Base-by-base conservation (phyloP, 2,113 vertebrate species). In the Tragelaphus buxtoni region DNA sequence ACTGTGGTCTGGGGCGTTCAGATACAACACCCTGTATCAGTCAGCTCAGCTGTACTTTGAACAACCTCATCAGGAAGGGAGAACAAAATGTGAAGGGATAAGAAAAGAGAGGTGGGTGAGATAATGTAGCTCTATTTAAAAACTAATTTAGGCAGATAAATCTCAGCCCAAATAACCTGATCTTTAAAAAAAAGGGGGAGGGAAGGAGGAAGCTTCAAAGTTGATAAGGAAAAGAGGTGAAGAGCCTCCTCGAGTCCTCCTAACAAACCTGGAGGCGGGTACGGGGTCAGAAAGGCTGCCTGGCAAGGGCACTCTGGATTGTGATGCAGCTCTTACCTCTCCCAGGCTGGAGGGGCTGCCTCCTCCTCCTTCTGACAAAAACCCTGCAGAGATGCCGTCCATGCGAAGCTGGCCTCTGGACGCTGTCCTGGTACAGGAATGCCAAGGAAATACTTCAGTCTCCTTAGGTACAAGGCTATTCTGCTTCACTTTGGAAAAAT, bases 11-110 rank as follows among this genome's bases (percentile, higher is more conserved):
- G 11, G 58, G 20, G 60, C 2, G 13, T 20, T 45, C 22, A 0
- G 65, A 2, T 4, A 0, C 4, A 45, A 39, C 58, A 22, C 0
- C 32, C 30, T 16, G 0, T 0, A 0, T 12, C 9, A 5, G 12
- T 10, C n/a, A 7, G 3, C 47, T 5, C 12, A 4, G 51, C 9
- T 35, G 4, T n/a, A 17, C 32, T 49, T 53, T 11, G 11, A 26
- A 5, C 26, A 30, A 2, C 30, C n/a, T 47, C 9, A 0, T 24
- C 14, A 4, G 16, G 10, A 0, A 3, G 2, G 58, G 0, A 8
- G 42, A 10, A 6, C 60, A 17, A 7, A 26, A 30, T 14, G 42
- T 26, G n/a, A 51, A 9, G 16, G 4, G 39, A n/a, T 2, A 5
- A 76, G 30, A 22, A 39, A 20, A 13, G 20, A 17, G 22, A 30